A percentile compares a stretch with the other conserved stretches of the same genome.
Conservation (phyloP, 1,140 invertebrate genomes). For the Grapholita molesta region DNA sequence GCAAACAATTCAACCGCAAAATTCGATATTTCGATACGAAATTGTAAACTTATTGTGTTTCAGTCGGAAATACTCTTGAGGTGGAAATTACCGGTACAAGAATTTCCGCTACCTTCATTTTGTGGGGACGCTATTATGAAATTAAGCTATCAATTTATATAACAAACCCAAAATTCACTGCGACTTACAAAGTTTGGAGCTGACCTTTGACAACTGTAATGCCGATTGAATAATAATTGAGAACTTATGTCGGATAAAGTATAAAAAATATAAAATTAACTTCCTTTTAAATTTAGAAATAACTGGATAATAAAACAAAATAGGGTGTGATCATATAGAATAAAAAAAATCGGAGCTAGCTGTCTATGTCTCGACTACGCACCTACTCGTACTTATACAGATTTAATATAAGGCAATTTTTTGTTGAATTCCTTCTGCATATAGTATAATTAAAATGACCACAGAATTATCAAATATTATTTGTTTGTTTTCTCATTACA, state of each 20-base stretch:
- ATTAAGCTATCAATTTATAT: conserved; percentile 25
- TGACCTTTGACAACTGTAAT: conserved; percentile 3
- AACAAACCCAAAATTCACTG: conserved; percentile 4
- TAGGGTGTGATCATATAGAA: too few species aligned
- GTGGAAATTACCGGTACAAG: neutral
- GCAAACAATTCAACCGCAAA: neutral
- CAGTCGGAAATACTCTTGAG: neutral
- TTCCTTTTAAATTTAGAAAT: too few species aligned
- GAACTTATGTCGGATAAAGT: neutral
- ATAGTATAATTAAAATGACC: too few species aligned
- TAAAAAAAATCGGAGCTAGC: too few species aligned
- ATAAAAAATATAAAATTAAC: too few species aligned
- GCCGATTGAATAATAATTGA: neutral
- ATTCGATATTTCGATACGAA: neutral
- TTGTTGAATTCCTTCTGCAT: too few species aligned
- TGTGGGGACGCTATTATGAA: conserved; percentile 21
- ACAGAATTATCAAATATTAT: too few species aligned
- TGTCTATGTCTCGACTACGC: too few species aligned
- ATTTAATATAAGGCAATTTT: too few species aligned
- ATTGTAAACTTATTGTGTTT: neutral
- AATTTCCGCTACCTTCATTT: conserved; percentile 17
- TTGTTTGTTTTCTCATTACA: too few species aligned
- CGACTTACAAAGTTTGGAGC: neutral
- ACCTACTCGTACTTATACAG: too few species aligned
- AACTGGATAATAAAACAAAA: too few species aligned